A percentile compares a stretch with the other conserved stretches of the same genome.
phyloP scores from a whole-genome alignment of 2,888 invertebrate species.

The Trichacis sp. region DNA sequence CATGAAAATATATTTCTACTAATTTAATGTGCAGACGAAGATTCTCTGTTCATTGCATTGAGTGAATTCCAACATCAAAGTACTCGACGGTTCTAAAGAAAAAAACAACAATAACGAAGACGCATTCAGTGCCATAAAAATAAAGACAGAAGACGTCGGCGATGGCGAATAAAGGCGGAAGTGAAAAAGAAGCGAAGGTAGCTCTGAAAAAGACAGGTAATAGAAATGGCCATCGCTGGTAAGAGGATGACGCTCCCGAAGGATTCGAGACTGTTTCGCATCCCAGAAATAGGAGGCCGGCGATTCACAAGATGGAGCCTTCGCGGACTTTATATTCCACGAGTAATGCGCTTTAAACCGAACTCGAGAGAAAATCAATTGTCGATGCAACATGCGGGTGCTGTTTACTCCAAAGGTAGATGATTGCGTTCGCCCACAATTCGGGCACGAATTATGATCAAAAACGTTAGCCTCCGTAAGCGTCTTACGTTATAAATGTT shows the following conservation, averaged over 20 bases:
- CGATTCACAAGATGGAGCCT: conserved; percentile 27
- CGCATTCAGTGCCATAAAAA: too few relatives aligned
- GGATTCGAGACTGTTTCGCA: conserved; percentile 31
- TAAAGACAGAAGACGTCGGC: too few relatives aligned
- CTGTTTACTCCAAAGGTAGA: conserved; percentile 4
- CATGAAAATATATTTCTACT: too few relatives aligned
- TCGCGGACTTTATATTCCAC: conserved; percentile 19
- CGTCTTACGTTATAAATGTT: conserved; percentile 1
- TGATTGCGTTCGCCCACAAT: background rate
- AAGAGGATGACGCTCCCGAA: conserved; percentile 38
- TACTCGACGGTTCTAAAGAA: conserved; percentile 5
- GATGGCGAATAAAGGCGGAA: conserved; percentile 24
- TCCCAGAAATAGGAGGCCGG: conserved; percentile 27
- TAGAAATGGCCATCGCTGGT: conserved; percentile 37
- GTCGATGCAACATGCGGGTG: conserved; percentile 10
- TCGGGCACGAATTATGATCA: background rate
- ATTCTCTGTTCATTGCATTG: too few relatives aligned
- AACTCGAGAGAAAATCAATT: conserved; percentile 32
- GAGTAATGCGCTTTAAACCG: conserved; percentile 21
- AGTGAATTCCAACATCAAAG: too few relatives aligned
- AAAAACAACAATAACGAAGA: conserved; percentile 26
- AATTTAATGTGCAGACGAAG: too few relatives aligned
- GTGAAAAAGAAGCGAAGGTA: conserved; percentile 15
- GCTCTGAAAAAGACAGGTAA: conserved; percentile 32
- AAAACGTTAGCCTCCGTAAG: background rate